Evolutionary conservation across 2,888 invertebrate genomes (phyloP).

Genomic region (Aporophyla nigra): DNA sequence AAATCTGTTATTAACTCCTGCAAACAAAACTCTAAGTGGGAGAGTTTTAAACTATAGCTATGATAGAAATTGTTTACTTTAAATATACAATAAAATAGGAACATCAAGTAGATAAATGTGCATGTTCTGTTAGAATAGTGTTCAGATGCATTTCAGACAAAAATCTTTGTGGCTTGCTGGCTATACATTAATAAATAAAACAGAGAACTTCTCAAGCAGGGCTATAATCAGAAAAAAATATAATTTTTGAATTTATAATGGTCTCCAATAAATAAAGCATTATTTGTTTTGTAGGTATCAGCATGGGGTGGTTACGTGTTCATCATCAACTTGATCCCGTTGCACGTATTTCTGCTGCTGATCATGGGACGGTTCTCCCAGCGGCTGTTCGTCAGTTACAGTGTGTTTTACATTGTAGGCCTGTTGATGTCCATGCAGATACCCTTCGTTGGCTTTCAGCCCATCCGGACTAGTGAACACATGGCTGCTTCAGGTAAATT

Average conservation of each 20-base stretch:
- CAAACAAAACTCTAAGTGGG: not conserved
- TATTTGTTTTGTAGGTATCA: conserved; percentile 93
- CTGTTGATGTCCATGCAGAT: conserved; percentile 99
- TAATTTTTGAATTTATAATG: not conserved
- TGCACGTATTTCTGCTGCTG: conserved; percentile 98
- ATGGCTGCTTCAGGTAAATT: conserved; percentile 98
- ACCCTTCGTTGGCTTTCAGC: conserved; percentile 99
- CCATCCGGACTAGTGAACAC: conserved; percentile 99
- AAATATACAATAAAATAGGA: conserved; percentile 1
- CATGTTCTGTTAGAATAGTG: conserved; percentile 16
- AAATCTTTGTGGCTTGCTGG: not conserved
- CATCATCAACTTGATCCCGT: conserved; percentile 99
- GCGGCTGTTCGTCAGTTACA: conserved; percentile 98
- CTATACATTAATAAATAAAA: not conserved
- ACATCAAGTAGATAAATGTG: conserved; percentile 2
- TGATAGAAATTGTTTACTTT: not conserved
- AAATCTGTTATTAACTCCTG: not conserved
- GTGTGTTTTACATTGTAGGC: conserved; percentile 99
- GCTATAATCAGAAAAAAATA: not conserved
- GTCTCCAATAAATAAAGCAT: conserved; percentile 4
- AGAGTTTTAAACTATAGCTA: not conserved
- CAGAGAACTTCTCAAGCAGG: not conserved
- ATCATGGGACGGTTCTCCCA: conserved; percentile 99
- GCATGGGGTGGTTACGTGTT: conserved; percentile 99
- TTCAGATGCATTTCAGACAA: not conserved